Evolutionary conservation across 1,140 invertebrate species (phyloP).

Genomic region (Drosophila pectinifera): DNA sequence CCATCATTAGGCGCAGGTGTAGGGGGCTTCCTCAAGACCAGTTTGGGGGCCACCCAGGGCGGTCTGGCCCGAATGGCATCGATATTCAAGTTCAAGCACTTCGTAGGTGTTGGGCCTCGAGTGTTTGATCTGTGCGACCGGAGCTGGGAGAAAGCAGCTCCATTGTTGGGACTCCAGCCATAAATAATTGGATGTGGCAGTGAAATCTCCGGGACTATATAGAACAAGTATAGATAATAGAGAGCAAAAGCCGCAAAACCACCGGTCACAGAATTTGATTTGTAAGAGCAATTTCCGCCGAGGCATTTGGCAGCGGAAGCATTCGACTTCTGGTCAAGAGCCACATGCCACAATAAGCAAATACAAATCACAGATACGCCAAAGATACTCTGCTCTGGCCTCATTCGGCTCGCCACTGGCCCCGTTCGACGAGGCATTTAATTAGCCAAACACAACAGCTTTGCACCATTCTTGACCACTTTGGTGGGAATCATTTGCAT

Average conservation of each 20-base stretch:
- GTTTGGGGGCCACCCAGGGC: conserved; percentile 32
- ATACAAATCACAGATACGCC: conserved; percentile 26
- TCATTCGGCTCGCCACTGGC: conserved; percentile 17
- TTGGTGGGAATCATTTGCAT: conserved; percentile 43
- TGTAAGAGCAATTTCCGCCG: conserved; percentile 49
- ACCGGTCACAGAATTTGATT: conserved; percentile 32
- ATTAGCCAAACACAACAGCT: conserved; percentile 29
- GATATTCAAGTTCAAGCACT: conserved; percentile 28
- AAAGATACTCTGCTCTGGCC: conserved; percentile 14
- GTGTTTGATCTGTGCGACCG: conserved; percentile 28
- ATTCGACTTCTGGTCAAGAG: conserved; percentile 31
- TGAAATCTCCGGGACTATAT: conserved; percentile 27
- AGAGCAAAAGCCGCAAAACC: conserved; percentile 29
- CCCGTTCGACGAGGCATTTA: conserved; percentile 33
- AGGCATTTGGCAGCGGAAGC: conserved; percentile 38
- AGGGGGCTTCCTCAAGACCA: conserved; percentile 26
- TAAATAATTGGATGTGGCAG: conserved; percentile 29
- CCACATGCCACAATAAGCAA: conserved; percentile 34
- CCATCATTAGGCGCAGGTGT: conserved; percentile 58
- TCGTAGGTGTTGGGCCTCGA: conserved; percentile 38
- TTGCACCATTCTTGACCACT: conserved; percentile 25
- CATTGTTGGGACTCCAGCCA: conserved; percentile 15
- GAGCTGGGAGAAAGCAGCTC: conserved; percentile 24
- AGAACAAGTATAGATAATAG: conserved; percentile 24
- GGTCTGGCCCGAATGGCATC: neutral